Percentiles rank a stretch among this genome's conserved stretches.
Evolutionary conservation across 2,888 invertebrate species (phyloP).

Genomic region (Macrophya annulata): DNA sequence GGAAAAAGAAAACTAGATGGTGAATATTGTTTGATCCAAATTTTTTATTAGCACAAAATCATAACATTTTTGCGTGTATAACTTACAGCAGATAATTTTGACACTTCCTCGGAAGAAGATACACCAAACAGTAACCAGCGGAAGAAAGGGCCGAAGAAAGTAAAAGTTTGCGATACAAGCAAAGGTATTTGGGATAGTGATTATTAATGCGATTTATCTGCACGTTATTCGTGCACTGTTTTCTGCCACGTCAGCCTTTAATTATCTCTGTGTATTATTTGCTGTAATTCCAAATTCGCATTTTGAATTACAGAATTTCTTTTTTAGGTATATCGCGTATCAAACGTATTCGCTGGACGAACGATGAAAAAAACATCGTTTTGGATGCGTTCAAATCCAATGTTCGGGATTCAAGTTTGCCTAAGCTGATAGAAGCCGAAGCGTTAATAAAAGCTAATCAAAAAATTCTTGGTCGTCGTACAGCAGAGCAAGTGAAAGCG

Average conservation of each 20-base stretch:
- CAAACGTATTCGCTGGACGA: background rate
- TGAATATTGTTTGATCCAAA: too few species aligned
- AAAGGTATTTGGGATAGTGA: background rate
- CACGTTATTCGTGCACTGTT: background rate
- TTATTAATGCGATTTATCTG: background rate
- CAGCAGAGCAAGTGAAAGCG: background rate
- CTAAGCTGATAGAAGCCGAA: background rate
- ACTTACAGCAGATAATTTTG: background rate
- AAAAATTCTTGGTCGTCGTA: background rate
- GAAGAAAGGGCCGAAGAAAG: background rate
- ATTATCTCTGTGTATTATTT: background rate
- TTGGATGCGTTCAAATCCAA: background rate
- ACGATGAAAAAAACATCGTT: background rate
- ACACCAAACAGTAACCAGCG: background rate
- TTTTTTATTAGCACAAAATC: too few species aligned
- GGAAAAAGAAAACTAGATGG: too few species aligned
- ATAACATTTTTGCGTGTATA: background rate
- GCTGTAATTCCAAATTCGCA: background rate
- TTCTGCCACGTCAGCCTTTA: background rate
- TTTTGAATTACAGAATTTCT: background rate
- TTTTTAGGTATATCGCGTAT: background rate
- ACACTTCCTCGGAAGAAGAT: background rate
- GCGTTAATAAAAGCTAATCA: background rate
- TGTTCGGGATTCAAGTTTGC: background rate
- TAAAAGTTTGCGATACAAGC: background rate